phyloP scores from a whole-genome alignment of 2,113 vertebrate species.

The Puffinus mauretanicus region DNA sequence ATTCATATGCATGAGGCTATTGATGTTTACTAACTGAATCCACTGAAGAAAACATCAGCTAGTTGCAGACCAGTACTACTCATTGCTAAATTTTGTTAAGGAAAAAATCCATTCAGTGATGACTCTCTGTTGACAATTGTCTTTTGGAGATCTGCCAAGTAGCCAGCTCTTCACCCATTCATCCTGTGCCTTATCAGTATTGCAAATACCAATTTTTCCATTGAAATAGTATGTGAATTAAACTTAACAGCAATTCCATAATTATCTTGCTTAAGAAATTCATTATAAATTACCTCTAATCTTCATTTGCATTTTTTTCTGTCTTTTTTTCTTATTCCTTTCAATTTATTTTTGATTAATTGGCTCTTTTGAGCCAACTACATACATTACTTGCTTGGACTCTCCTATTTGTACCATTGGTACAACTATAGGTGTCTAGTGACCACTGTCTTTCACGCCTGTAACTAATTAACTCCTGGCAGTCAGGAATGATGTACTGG shows the following conservation, averaged over 20 bases:
- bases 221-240: slow-evolving; percentile 21
- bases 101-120: slow-evolving; percentile 4
- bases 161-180: slow-evolving; percentile 39
- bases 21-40: slow-evolving; percentile 1
- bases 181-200: slow-evolving; percentile 24
- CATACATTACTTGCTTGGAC: neutral
- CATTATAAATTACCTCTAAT: slow-evolving; percentile 46
- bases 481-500: neutral
- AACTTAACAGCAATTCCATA: slow-evolving; percentile 33
- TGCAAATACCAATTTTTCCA: slow-evolving; percentile 23
- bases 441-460: neutral
- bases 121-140: neutral
- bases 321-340: slow-evolving; percentile 21
- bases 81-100: neutral
- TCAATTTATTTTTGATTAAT: slow-evolving; percentile 49
- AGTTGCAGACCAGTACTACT: neutral
- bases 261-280: slow-evolving; percentile 45
- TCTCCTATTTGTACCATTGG: neutral
- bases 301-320: slow-evolving; percentile 52
- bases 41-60: neutral
- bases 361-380: slow-evolving; percentile 37
- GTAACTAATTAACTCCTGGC: neutral
- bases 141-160: slow-evolving; percentile 48
- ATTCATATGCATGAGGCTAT: neutral
- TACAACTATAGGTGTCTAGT: neutral